phyloP scores from a whole-genome alignment of 2,888 invertebrate species.

The Incurvaria masculella region DNA sequence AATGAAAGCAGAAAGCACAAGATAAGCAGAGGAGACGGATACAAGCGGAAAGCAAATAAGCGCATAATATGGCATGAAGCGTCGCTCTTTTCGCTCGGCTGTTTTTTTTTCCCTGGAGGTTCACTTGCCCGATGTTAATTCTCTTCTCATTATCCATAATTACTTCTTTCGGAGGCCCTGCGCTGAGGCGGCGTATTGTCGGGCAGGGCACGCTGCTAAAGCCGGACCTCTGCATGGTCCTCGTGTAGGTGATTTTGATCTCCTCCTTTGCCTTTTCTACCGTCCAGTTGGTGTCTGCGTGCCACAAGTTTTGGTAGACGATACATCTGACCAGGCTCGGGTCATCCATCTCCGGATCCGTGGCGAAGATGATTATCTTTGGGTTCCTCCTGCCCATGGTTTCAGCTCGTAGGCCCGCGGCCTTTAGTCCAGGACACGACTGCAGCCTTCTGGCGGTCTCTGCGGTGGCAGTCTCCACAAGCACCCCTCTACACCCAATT shows the following conservation, averaged over 20 bases:
- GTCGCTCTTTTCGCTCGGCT: too few species aligned
- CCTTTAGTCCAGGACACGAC: neutral
- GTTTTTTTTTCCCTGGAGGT: too few species aligned
- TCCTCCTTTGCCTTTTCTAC: neutral
- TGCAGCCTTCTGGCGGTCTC: neutral
- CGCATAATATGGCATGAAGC: too few species aligned
- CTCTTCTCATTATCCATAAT: conserved; percentile 14
- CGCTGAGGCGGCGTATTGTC: conserved; percentile 12
- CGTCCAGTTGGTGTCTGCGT: conserved; percentile 5
- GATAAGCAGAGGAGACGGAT: too few species aligned
- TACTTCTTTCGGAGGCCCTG: neutral
- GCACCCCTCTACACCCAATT: neutral
- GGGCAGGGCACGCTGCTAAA: conserved; percentile 14
- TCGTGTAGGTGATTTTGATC: conserved; percentile 1
- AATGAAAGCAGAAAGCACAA: too few species aligned
- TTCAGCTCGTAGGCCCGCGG: neutral
- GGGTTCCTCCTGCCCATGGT: neutral
- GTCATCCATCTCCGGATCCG: neutral
- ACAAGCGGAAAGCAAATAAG: too few species aligned
- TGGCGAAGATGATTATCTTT: neutral
- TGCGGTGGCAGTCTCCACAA: neutral
- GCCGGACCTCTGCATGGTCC: conserved; percentile 6
- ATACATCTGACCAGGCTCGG: neutral
- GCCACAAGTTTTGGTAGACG: neutral
- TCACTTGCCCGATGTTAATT: neutral